phyloP scores from a whole-genome alignment of 2,888 invertebrate species.

The Drosophila tripunctata region DNA sequence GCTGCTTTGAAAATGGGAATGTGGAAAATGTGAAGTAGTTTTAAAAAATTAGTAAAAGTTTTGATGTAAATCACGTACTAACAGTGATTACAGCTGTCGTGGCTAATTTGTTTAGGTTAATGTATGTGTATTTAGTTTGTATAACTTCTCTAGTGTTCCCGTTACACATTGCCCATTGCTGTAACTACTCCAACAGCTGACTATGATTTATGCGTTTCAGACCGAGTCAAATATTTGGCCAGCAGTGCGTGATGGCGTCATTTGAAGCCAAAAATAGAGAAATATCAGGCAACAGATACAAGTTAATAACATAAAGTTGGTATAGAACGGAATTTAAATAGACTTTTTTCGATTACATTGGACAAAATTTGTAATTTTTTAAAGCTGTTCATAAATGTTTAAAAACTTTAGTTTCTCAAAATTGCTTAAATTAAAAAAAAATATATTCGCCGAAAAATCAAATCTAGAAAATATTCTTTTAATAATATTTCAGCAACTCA shows the following conservation, averaged over 20 bases:
- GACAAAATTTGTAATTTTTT: too few species aligned
- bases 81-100: conserved; percentile 30
- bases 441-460: too few species aligned
- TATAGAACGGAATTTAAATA: neutral
- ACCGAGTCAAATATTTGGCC: conserved; percentile 52
- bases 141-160: neutral
- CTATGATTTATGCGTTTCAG: conserved; percentile 61
- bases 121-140: conserved; percentile 2
- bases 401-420: too few species aligned
- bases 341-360: too few species aligned
- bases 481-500: too few species aligned
- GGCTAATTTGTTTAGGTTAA: conserved; percentile 22
- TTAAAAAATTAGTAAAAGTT: conserved; percentile 1
- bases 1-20: conserved; percentile 38
- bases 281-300: conserved; percentile 3
- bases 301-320: neutral
- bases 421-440: too few species aligned
- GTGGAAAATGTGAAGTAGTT: conserved; percentile 9
- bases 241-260: conserved; percentile 66
- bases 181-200: conserved; percentile 29
- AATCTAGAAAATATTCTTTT: too few species aligned
- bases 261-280: conserved; percentile 26
- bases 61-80: conserved; percentile 4
- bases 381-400: too few species aligned
- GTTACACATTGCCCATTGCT: neutral